A percentile compares a stretch with the other conserved stretches of the same genome.
These are phyloP conservation scores for Philypnodon macrostomus DNA, from an alignment of 2,797 vertebrate species.

Conservation along the genomic window DNA sequence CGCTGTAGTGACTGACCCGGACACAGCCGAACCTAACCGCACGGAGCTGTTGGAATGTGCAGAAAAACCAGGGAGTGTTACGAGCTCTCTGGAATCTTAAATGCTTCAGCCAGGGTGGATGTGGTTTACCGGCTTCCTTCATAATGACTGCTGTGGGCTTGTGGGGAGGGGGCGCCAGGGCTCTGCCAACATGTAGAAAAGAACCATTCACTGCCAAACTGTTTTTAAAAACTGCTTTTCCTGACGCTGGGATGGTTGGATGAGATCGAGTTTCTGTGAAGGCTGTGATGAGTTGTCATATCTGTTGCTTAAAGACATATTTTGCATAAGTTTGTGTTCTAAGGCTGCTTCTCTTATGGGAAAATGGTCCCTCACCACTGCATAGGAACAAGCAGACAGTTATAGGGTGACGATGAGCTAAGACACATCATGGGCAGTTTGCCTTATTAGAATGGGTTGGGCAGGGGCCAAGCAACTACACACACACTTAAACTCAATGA, in stretches of 20 bases:
- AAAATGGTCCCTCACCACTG: slow-evolving; percentile 75
- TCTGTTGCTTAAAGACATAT: slow-evolving; percentile 24
- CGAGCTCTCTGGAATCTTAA: slow-evolving; percentile 77
- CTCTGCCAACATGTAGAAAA: slow-evolving; percentile 71
- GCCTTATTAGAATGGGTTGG: slow-evolving; percentile 86
- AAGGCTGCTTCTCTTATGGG: slow-evolving; percentile 68
- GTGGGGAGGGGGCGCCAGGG: slow-evolving; percentile 40
- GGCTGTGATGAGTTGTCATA: slow-evolving; percentile 14
- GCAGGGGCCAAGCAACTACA: slow-evolving; percentile 71
- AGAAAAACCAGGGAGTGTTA: slow-evolving; percentile 69
- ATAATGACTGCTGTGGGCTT: slow-evolving; percentile 81
- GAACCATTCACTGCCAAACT: slow-evolving; percentile 68
- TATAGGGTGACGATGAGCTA: slow-evolving; percentile 84
- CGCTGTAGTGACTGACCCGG: too few relatives aligned
- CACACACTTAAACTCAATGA: too few relatives aligned
- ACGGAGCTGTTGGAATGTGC: slow-evolving; percentile 70
- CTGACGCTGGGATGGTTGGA: slow-evolving; percentile 15
- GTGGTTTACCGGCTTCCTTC: slow-evolving; percentile 81
- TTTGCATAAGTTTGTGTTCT: slow-evolving; percentile 36
- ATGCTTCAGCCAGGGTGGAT: slow-evolving; percentile 77
- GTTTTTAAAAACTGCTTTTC: slow-evolving; percentile 48
- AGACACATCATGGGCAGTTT: slow-evolving; percentile 88
- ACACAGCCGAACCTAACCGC: slow-evolving; percentile 55
- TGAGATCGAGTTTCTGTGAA: slow-evolving; percentile 9
- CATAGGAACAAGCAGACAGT: slow-evolving; percentile 80